phyloP scores from a whole-genome alignment of 2,797 vertebrate genomes.

The Valencia hispanica region DNA sequence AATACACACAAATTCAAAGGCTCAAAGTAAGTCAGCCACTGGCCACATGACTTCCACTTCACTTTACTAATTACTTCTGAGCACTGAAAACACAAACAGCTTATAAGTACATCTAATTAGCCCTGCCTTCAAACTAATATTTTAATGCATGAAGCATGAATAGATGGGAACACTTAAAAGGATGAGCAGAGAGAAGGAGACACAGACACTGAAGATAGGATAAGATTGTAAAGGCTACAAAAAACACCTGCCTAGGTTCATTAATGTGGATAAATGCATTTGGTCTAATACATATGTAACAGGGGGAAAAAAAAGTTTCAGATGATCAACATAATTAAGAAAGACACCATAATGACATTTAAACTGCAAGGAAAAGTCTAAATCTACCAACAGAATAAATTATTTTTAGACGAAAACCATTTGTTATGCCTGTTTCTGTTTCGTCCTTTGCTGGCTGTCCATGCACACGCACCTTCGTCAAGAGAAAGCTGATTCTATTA shows the following conservation, averaged over 20 bases:
- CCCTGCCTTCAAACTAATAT: slow-evolving; percentile 37
- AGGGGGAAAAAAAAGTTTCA: slow-evolving; percentile 7
- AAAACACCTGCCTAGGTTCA: background rate
- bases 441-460: slow-evolving; percentile 14
- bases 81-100: slow-evolving; percentile 51
- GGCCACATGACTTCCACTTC: slow-evolving; percentile 51
- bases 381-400: slow-evolving; percentile 12
- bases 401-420: slow-evolving; percentile 20
- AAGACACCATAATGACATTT: slow-evolving; percentile 3
- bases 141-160: slow-evolving; percentile 18
- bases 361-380: background rate
- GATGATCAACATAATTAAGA: background rate
- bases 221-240: background rate
- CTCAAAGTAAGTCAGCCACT: slow-evolving; percentile 38
- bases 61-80: slow-evolving; percentile 55
- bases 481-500: slow-evolving; percentile 33
- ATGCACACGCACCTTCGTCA: slow-evolving; percentile 25
- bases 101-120: slow-evolving; percentile 53
- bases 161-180: slow-evolving; percentile 12
- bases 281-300: background rate
- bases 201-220: background rate
- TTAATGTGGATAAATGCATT: background rate
- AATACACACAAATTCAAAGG: slow-evolving; percentile 37
- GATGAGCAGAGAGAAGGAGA: slow-evolving; percentile 12
- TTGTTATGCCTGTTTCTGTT: slow-evolving; percentile 8